Percentiles rank a stretch among this genome's conserved stretches.
Evolutionary conservation across 2,113 vertebrate species (phyloP).

Genomic region (Clarias batrachus): DNA sequence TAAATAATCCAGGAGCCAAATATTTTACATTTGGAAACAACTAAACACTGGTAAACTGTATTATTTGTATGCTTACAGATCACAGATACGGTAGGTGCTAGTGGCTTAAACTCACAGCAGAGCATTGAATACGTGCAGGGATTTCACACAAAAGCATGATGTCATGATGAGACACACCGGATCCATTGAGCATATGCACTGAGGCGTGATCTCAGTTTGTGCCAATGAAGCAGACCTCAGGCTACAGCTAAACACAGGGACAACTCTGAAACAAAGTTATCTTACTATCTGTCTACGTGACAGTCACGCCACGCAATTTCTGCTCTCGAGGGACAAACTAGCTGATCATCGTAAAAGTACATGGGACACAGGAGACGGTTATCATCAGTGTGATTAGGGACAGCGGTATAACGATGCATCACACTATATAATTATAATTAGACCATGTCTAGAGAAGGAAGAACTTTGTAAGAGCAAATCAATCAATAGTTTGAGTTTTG

Average conservation of each 20-base stretch:
- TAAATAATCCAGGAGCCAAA: background rate
- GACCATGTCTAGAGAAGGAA: background rate
- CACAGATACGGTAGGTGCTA: slow-evolving; percentile 45
- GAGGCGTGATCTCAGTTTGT: slow-evolving; percentile 79
- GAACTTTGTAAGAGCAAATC: background rate
- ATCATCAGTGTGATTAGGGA: background rate
- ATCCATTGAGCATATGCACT: slow-evolving; percentile 75
- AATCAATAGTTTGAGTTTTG: background rate
- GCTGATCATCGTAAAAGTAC: slow-evolving; percentile 65
- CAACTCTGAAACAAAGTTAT: slow-evolving; percentile 79
- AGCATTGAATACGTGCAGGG: slow-evolving; percentile 68
- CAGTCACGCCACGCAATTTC: slow-evolving; percentile 67
- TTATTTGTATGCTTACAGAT: background rate
- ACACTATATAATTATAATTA: background rate
- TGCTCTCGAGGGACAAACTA: slow-evolving; percentile 64
- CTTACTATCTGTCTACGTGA: slow-evolving; percentile 79
- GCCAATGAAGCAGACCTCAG: slow-evolving; percentile 72
- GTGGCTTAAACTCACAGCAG: slow-evolving; percentile 55
- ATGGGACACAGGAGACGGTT: slow-evolving; percentile 12
- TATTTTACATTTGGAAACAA: background rate
- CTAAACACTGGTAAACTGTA: background rate
- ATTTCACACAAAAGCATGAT: slow-evolving; percentile 80
- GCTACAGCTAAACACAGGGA: slow-evolving; percentile 67
- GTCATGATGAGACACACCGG: slow-evolving; percentile 74
- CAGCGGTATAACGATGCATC: background rate